A percentile compares a stretch with the other conserved stretches of the same genome.
These are phyloP conservation scores for Chrysolina americana DNA, from an alignment of 2,888 invertebrate genomes.

Conservation along the genomic window DNA sequence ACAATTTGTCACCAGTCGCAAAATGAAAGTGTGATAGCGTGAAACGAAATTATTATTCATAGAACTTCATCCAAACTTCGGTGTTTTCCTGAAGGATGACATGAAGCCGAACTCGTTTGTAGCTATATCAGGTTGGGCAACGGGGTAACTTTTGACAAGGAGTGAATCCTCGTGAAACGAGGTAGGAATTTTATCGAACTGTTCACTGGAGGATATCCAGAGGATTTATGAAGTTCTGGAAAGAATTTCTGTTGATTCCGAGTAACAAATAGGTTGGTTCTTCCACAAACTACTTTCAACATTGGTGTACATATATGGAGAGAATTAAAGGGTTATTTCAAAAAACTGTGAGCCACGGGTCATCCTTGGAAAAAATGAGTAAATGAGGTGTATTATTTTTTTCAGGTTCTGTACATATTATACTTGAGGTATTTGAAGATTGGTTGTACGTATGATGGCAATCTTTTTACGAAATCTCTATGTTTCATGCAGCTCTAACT, in stretches of 20 bases:
- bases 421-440: too few relatives aligned
- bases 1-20: conserved; percentile 20
- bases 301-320: background rate
- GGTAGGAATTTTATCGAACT: background rate
- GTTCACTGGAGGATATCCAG: background rate
- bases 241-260: background rate
- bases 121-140: background rate
- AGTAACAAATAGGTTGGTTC: background rate
- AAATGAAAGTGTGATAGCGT: background rate
- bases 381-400: too few relatives aligned
- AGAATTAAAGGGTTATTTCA: background rate
- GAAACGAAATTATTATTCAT: conserved; percentile 25
- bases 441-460: too few relatives aligned
- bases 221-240: background rate
- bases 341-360: background rate
- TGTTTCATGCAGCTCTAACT: too few relatives aligned
- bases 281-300: background rate
- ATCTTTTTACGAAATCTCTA: too few relatives aligned
- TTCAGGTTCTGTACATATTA: too few relatives aligned
- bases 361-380: too few relatives aligned
- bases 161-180: background rate
- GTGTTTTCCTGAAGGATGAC: background rate
- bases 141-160: background rate
- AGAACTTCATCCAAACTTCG: conserved; percentile 20
- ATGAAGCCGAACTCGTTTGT: background rate